These are phyloP conservation scores for Neomonachus schauinslandi DNA, from an alignment of 2,113 vertebrate genomes.

Conservation along the genomic window DNA sequence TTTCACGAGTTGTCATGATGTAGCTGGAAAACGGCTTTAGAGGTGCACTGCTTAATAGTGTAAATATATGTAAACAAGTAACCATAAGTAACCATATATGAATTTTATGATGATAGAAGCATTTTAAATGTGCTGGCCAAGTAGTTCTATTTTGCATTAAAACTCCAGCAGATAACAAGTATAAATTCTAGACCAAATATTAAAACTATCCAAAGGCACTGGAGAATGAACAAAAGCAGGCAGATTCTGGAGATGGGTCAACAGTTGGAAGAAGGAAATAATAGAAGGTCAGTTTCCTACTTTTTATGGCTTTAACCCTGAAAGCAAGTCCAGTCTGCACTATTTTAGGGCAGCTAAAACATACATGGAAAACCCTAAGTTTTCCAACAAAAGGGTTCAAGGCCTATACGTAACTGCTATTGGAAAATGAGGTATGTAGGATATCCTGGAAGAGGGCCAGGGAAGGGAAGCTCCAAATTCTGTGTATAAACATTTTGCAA, in stretches of 20 bases:
- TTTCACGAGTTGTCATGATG: background rate
- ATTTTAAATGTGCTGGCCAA: background rate
- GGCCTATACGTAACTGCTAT: background rate
- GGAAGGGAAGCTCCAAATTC: background rate
- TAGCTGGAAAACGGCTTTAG: background rate
- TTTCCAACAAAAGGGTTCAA: background rate
- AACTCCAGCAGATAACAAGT: background rate
- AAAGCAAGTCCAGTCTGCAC: background rate
- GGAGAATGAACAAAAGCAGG: background rate
- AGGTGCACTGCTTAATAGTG: background rate
- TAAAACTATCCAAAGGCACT: background rate
- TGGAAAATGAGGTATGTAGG: background rate
- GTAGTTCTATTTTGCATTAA: background rate
- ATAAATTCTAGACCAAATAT: background rate
- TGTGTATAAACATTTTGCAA: background rate
- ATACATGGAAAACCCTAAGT: background rate
- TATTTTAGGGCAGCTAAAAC: background rate
- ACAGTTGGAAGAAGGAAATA: background rate
- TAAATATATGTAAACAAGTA: background rate
- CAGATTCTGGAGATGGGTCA: background rate
- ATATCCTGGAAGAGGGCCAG: background rate
- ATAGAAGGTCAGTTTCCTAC: background rate
- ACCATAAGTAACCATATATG: background rate
- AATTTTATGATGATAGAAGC: background rate
- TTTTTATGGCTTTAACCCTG: background rate